These are phyloP conservation scores for Falco concolor DNA, from an alignment of 2,797 vertebrate species.

Conservation along the genomic window DNA sequence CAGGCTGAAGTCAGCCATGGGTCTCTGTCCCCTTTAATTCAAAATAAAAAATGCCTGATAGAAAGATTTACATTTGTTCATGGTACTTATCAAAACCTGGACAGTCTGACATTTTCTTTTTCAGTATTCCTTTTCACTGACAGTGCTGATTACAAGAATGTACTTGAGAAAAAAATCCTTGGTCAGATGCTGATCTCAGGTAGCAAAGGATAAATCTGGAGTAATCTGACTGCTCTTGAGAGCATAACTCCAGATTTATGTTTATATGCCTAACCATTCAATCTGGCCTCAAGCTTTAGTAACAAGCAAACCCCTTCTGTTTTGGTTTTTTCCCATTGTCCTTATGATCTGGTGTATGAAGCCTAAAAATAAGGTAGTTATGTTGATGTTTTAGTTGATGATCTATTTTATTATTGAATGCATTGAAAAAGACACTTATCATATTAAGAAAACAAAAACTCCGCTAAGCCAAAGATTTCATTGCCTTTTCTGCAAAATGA, in stretches of 20 bases:
- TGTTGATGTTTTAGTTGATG: background rate
- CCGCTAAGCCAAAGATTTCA: background rate
- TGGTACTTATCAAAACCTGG: background rate
- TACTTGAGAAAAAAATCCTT: background rate
- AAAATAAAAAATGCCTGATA: background rate
- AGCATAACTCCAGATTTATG: background rate
- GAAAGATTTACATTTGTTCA: background rate
- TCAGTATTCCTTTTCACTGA: background rate
- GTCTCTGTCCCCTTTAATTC: background rate
- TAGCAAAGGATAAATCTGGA: background rate
- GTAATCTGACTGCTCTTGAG: background rate
- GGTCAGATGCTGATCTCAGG: background rate
- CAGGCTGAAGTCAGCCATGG: background rate
- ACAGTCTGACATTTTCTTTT: background rate
- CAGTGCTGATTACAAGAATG: background rate
- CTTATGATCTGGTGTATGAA: background rate
- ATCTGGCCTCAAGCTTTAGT: background rate
- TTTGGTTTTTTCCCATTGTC: background rate
- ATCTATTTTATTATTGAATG: background rate
- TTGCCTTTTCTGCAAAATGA: background rate
- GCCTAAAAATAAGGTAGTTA: background rate
- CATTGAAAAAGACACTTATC: background rate
- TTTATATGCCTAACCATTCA: background rate
- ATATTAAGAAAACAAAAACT: background rate
- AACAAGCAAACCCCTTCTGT: background rate